Conservation (phyloP, 1,140 invertebrate genomes). For the Glomeris maerens region DNA sequence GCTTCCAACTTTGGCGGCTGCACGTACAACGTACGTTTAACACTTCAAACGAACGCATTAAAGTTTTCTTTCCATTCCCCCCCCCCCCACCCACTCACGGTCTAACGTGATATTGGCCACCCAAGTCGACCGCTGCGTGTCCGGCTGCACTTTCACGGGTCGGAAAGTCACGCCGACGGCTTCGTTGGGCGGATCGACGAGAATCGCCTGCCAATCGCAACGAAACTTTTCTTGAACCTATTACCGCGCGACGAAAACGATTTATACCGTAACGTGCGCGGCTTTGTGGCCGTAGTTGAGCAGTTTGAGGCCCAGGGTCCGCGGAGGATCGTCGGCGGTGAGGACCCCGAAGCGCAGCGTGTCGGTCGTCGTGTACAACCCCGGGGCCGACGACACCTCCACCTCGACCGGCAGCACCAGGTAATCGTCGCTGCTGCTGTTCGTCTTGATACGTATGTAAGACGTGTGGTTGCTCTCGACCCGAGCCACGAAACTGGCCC, state of each 20-base stretch:
- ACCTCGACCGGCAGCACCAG: constrained; percentile 73
- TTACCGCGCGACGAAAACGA: constrained; percentile 3
- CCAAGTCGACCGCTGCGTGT: constrained; percentile 41
- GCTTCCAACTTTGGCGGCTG: constrained; percentile 32
- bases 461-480: constrained; percentile 64
- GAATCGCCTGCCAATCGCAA: constrained; percentile 28
- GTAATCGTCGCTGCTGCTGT: constrained; percentile 45
- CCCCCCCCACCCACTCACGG: constrained; percentile 53
- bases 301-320: constrained; percentile 46
- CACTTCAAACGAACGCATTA: too few species aligned
- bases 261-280: constrained; percentile 50
- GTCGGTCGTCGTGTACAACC: constrained; percentile 59
- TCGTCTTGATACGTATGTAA: constrained; percentile 62
- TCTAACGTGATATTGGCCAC: constrained; percentile 58
- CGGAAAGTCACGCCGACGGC: constrained; percentile 37
- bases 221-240: neutral
- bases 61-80: too few species aligned
- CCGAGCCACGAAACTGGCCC: constrained; percentile 62
- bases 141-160: constrained; percentile 45
- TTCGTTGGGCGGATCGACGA: constrained; percentile 32
- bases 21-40: too few species aligned
- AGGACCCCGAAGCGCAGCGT: constrained; percentile 70
- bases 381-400: constrained; percentile 56
- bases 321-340: constrained; percentile 48
- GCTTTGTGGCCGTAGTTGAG: constrained; percentile 55